Base-by-base conservation (phyloP, 2,113 vertebrate species). In the Aplodontia rufa region DNA sequence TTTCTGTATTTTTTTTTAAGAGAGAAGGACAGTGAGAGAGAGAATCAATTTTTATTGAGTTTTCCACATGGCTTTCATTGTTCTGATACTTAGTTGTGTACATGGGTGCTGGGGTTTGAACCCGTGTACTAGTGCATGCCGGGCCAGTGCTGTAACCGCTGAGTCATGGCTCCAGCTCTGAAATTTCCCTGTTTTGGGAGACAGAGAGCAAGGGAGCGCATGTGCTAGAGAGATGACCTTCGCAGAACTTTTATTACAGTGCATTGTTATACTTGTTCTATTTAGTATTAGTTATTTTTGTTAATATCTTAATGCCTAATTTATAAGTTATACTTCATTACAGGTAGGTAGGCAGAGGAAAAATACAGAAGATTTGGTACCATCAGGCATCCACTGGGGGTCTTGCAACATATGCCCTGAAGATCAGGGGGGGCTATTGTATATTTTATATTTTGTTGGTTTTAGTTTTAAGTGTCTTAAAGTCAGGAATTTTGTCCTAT, bases 401-500 rank as follows among this genome's bases (percentile, higher is more conserved):
- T 47, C 42, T 49, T 62, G 42, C 32, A n/a, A 55, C 13, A n/a
- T 37, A 2, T 28, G 22, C 47, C 49, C 49, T 30, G 14, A n/a
- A 45, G 64, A 24, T 14, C 8, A 11, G 6, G 13, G 79, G n/a
- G 11, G 51, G 7, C 7, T 30, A 40, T 16, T 30, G 4, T n/a
- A 9, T 58, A 45, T 74, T 93, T 62, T 60, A 49, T 69, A 17
- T 58, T 58, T 75, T 51, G 28, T 55, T 91, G 45, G 32, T 94
- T 94, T 93, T 91, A 64, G 64, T 37, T 81, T 58, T 37, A 51
- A 93, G 12, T 16, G 32, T 1, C 22, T 88, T 45, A 30, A 80
- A 74, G 32, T 75, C 81, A 80, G 81, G 80, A 75, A 87, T 55
- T 94, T 69, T 96, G 37, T 96, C 30, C 13, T 51, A 3, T 89